Conservation (phyloP, 2,113 vertebrate species). For the Martes martes region DNA sequence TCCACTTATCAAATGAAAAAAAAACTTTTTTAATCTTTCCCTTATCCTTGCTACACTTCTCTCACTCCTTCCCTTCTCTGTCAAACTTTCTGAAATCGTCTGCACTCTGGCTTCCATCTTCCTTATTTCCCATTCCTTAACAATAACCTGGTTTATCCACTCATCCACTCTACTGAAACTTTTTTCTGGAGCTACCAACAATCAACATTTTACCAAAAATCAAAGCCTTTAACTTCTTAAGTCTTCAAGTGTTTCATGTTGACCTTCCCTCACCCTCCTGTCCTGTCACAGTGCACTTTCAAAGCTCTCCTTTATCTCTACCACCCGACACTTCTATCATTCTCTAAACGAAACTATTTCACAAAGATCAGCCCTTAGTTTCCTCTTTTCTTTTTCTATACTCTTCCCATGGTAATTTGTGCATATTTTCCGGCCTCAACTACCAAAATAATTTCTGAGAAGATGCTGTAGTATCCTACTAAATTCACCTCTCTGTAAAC, state of each 20-base stretch:
- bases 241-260: neutral
- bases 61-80: neutral
- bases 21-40: neutral
- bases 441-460: neutral
- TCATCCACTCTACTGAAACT: neutral
- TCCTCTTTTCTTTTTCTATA: neutral
- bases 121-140: neutral
- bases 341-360: neutral
- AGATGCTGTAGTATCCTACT: neutral
- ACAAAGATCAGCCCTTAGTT: neutral
- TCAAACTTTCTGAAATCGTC: neutral
- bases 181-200: neutral
- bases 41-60: neutral
- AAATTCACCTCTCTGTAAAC: neutral
- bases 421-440: neutral
- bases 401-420: neutral
- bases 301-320: neutral
- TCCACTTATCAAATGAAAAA: neutral
- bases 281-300: neutral
- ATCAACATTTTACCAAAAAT: neutral
- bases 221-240: neutral
- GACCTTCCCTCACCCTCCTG: neutral
- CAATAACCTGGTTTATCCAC: neutral
- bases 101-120: neutral
- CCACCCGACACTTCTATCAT: neutral